Evolutionary conservation across 1,140 invertebrate genomes (phyloP), one percentile per base, ranked within the genome.

Genomic region (Notospermus geniculatus): DNA sequence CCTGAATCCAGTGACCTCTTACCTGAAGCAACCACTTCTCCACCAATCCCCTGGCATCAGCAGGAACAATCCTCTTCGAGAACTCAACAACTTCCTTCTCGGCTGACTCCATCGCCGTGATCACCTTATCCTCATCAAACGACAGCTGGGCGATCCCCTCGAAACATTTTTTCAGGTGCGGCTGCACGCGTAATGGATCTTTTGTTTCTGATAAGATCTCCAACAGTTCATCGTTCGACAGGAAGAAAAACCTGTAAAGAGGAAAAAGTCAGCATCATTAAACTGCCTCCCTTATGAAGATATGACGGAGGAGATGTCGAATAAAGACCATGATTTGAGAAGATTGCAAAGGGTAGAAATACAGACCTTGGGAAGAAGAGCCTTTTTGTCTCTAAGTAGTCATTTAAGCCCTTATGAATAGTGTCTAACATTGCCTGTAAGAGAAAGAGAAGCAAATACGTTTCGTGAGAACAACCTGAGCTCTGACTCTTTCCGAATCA

Each of bases 41-140:
- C 41, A 82, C 80, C 29, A 82, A 65, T 9, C 80, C 80, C 30
- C 75, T 68, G n/a, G 92, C 91, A 68, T 94, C 89, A 15, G 89
- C 86, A 5, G 94, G 93, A 71, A 88, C 87, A 69, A 97, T 94
- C 65, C 85, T 87, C 4, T 85, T 86, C 23, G 87, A 87, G 41
- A 97, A 85, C 0, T 85, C 82, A 15, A 98, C 92, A 9, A 87
- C 83, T 81, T 98, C 95, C 13, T 89, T 88, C 71, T 96, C 92
- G 7, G 87, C 86, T 1, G 93, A 95, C 0, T 93, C 85, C 89
- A 98, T 95, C 28, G 89, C 93, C 0, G 87, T 84, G 28, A 97
- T 93, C 72, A 94, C 90, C 71, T 90, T 87, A 29, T 83, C 73
- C 0, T 88, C 85, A 0, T 86, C 84, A 55, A 82, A 82, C 53